phyloP scores from a whole-genome alignment of 2,797 vertebrate genomes.

The Tiaroga cobitis region DNA sequence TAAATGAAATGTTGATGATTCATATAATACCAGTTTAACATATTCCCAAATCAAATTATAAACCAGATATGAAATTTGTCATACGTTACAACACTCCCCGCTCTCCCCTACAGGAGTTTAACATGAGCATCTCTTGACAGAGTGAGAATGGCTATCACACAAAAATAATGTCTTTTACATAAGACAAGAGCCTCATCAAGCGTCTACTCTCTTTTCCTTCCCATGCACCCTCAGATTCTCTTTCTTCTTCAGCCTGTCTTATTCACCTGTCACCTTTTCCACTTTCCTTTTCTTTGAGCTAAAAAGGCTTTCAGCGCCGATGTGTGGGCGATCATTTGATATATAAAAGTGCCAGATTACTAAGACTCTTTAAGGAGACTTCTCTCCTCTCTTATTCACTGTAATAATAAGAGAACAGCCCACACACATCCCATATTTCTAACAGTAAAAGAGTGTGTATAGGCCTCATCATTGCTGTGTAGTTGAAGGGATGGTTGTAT shows the following conservation, averaged over 20 bases:
- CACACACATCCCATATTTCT: constrained; percentile 24
- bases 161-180: background rate
- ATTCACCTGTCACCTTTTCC: constrained; percentile 12
- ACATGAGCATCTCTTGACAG: background rate
- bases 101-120: background rate
- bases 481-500: constrained; percentile 12
- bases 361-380: constrained; percentile 25
- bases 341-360: constrained; percentile 16
- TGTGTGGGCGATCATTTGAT: constrained; percentile 26
- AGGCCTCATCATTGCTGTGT: background rate
- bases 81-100: background rate
- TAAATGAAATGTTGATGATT: background rate
- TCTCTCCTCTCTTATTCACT: background rate
- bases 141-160: background rate
- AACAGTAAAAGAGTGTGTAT: background rate
- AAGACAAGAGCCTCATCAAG: background rate
- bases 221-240: background rate
- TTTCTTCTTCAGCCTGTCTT: background rate
- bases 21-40: background rate
- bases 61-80: background rate
- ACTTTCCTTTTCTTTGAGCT: constrained; percentile 21
- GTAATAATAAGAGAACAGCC: constrained; percentile 33
- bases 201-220: background rate
- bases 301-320: background rate
- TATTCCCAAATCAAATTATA: background rate